These are phyloP conservation scores for Invenusta paracnida DNA, from an alignment of 2,888 invertebrate species.

Conservation along the genomic window DNA sequence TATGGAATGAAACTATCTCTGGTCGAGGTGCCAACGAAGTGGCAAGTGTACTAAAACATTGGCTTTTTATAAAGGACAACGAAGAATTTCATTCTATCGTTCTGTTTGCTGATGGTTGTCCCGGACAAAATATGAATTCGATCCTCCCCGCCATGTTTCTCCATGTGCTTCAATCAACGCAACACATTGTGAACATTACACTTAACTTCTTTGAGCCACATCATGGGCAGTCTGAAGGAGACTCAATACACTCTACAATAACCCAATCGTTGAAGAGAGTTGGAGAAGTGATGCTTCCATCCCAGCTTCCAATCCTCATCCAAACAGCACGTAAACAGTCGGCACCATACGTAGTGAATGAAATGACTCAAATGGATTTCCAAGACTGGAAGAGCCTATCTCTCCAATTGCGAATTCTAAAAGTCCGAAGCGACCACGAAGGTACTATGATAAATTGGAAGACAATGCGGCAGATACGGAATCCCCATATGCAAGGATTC, in stretches of 20 bases:
- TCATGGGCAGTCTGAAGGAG: conserved; percentile 10
- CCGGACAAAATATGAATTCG: neutral
- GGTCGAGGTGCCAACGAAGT: neutral
- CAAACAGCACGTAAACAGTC: neutral
- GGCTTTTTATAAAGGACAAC: neutral
- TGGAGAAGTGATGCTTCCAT: neutral
- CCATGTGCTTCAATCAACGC: neutral
- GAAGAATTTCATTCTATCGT: neutral
- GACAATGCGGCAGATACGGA: too few species aligned
- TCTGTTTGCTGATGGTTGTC: neutral
- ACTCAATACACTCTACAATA: neutral
- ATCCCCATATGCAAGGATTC: too few species aligned
- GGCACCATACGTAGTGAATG: neutral
- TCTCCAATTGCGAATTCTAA: too few species aligned
- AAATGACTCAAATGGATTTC: neutral
- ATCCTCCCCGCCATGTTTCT: neutral
- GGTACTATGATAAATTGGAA: too few species aligned
- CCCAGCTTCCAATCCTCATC: neutral
- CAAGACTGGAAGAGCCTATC: neutral
- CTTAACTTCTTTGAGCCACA: conserved; percentile 1
- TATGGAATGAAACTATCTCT: neutral
- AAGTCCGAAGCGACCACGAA: too few species aligned
- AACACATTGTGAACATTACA: neutral
- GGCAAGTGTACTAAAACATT: neutral
- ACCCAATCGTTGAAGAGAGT: neutral